phyloP scores from a whole-genome alignment of 2,113 vertebrate genomes.

The Pyrgilauda ruficollis region DNA sequence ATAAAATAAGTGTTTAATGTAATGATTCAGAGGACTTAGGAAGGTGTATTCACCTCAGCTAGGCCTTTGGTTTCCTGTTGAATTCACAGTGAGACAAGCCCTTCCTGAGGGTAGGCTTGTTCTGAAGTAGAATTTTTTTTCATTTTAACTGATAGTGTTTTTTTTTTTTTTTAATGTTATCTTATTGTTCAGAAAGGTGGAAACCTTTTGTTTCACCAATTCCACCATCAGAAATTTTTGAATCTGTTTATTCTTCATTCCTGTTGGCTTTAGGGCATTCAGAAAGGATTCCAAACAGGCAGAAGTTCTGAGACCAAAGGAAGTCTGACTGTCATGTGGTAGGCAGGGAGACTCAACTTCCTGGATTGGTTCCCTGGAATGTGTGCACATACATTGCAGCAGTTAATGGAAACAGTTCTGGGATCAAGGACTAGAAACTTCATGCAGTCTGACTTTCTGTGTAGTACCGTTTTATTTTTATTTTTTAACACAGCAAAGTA shows the following conservation, averaged over 20 bases:
- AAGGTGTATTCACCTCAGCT: background rate
- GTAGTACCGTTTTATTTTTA: background rate
- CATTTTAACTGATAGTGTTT: background rate
- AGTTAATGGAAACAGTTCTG: background rate
- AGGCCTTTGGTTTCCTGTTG: background rate
- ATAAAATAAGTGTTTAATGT: background rate
- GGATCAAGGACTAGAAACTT: background rate
- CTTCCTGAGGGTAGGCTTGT: background rate
- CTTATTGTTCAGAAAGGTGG: background rate
- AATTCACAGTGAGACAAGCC: background rate
- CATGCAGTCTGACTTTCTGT: background rate
- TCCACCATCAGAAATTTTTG: background rate
- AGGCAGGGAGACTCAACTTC: background rate
- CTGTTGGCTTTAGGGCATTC: background rate
- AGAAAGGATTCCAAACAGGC: background rate
- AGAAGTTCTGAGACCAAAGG: background rate
- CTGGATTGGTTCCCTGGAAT: background rate
- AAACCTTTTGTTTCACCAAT: background rate
- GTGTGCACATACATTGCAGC: background rate
- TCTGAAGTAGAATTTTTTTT: background rate
- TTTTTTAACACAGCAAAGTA: background rate
- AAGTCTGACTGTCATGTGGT: background rate
- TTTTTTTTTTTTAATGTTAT: rapidly evolving
- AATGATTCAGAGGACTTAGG: background rate
- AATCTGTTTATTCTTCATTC: background rate